Evolutionary conservation across 2,113 vertebrate species (phyloP).

Genomic region (Cephalopterus ornatus): DNA sequence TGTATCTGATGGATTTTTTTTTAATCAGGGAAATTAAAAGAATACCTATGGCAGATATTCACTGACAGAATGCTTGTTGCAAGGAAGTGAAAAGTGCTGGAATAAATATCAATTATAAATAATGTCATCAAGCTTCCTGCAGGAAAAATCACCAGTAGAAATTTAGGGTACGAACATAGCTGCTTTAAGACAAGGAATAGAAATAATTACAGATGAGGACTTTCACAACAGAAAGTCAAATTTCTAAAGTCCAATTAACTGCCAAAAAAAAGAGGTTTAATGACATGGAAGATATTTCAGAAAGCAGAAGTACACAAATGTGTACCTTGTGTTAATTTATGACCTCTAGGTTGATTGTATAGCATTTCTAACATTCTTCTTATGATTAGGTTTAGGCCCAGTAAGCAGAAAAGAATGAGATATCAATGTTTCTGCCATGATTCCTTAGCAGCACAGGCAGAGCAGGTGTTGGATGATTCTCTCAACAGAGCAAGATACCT

Average conservation of each 20-base stretch:
- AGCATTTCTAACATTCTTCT: too few species aligned
- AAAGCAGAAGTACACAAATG: too few species aligned
- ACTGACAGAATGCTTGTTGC: neutral
- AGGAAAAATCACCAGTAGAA: neutral
- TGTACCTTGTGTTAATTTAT: too few species aligned
- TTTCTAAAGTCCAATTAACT: neutral
- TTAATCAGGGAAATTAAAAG: neutral
- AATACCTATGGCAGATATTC: neutral
- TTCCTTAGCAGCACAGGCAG: too few species aligned
- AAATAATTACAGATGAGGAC: neutral
- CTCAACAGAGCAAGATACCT: too few species aligned
- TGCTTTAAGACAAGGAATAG: neutral
- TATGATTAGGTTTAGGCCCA: too few species aligned
- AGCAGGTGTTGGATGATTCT: too few species aligned
- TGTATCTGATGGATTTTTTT: neutral
- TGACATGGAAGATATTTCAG: neutral
- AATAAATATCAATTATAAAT: neutral
- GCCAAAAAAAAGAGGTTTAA: neutral
- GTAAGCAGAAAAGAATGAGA: too few species aligned
- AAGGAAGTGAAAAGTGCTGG: neutral
- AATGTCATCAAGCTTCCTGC: neutral
- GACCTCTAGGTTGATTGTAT: too few species aligned
- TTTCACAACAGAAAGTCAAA: neutral
- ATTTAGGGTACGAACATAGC: neutral
- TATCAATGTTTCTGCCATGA: too few species aligned